Percentiles rank a stretch among this genome's conserved stretches.
Evolutionary conservation across 2,888 invertebrate species (phyloP).

Genomic region (Aproaerema taeniolella): DNA sequence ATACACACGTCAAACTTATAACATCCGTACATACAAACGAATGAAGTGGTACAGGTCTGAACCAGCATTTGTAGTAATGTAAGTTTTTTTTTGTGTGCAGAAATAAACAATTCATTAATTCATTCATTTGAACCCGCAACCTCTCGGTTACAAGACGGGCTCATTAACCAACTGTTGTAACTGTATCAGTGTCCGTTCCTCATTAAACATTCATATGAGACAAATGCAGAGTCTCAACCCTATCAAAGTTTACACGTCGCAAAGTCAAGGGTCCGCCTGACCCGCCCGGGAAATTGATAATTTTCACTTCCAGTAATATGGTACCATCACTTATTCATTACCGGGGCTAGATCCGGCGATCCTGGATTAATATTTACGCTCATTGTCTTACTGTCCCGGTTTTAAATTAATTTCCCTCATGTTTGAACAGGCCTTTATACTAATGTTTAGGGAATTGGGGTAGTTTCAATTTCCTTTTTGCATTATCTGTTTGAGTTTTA

Average conservation of each 20-base stretch:
- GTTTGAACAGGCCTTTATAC: constrained; percentile 26
- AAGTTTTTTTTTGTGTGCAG: too few species aligned
- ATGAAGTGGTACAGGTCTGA: too few species aligned
- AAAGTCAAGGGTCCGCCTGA: constrained; percentile 52
- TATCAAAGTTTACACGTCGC: constrained; percentile 40
- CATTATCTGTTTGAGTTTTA: constrained; percentile 30
- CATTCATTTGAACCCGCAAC: too few species aligned
- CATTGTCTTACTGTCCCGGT: constrained; percentile 51
- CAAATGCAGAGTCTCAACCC: constrained; percentile 32
- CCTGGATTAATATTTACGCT: constrained; percentile 64
- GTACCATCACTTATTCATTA: constrained; percentile 69
- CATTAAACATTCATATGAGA: too few species aligned
- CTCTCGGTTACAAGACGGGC: too few species aligned
- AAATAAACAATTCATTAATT: too few species aligned
- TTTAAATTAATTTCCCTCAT: constrained; percentile 50
- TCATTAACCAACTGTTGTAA: too few species aligned
- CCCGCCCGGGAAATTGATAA: constrained; percentile 60
- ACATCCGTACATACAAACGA: too few species aligned
- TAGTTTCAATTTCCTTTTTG: constrained; percentile 29
- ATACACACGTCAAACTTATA: too few species aligned
- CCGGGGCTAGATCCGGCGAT: constrained; percentile 55
- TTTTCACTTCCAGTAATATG: constrained; percentile 54
- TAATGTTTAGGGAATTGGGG: constrained; percentile 27
- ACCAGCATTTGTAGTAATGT: too few species aligned
- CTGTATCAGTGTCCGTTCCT: too few species aligned